Evolutionary conservation across 2,113 vertebrate species (phyloP), one percentile per base, ranked within the genome.

Genomic region (Corythornis cristatus): DNA sequence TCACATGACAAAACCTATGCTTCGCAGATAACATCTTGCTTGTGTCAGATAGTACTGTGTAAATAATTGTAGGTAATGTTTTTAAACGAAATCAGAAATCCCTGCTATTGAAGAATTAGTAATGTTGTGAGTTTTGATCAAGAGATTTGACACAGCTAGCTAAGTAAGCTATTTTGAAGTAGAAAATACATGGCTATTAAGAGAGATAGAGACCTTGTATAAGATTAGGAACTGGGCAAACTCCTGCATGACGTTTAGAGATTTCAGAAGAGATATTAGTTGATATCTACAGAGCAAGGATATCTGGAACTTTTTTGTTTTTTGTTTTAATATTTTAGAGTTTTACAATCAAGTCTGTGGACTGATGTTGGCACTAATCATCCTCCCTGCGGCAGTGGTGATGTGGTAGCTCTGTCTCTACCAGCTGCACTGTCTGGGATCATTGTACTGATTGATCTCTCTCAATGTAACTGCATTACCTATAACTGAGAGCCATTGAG

Each of bases 11-110:
- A 90, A 93, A 79, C 29, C 42, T 40, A n/a, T 68, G 25, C 57
- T 92, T 68, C 76, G 58, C 85, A 89, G 78, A 89, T 88, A 95
- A 81, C 61, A 90, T 84, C 87, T 93, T 79, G 61, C 91, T 93
- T 88, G 64, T 73, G 37, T 80, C 92, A 91, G 58, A 70, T 28
- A 78, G 73, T 13, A 68, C 72, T 42, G 54, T 74, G 90, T 94
- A 85, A 95, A 90, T 89, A 93, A 88, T 83, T 77, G 57, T 45
- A 86, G 75, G 50, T 80, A 89, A 56, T 43, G 22, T 35, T 95
- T 92, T 80, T 94, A n/a, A 70, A 79, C 60, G 65, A 76, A 90
- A 90, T 68, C 53, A 80, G 82, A 86, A 88, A 77, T 61, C 50
- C n/a, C 51, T 53, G 46, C 23, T 70, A 88, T n/a, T 53, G 82